These are phyloP conservation scores for Drosophila orosa DNA, from an alignment of 1,140 invertebrate genomes.

Conservation along the genomic window DNA sequence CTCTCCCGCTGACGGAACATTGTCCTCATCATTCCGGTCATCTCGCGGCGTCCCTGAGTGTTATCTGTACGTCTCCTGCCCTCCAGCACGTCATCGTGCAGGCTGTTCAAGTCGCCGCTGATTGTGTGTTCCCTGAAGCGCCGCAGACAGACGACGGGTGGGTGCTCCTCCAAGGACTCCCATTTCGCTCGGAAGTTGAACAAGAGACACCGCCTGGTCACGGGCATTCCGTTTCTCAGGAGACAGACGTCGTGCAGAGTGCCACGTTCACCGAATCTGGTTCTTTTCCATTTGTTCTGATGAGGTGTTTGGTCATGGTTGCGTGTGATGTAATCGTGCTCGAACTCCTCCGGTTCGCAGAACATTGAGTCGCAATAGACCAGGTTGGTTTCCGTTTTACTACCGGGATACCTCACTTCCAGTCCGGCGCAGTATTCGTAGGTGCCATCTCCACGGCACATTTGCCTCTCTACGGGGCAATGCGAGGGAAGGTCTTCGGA, in stretches of 20 bases:
- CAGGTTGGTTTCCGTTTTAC: not conserved
- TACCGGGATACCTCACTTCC: not conserved
- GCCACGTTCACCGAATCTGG: slow-evolving; percentile 52
- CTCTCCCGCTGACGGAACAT: slow-evolving; percentile 52
- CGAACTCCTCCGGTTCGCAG: slow-evolving; percentile 59
- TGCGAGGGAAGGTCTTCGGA: not conserved
- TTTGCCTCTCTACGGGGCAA: slow-evolving; percentile 25
- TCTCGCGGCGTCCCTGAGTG: slow-evolving; percentile 41
- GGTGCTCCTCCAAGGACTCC: slow-evolving; percentile 37
- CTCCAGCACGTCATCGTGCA: slow-evolving; percentile 66
- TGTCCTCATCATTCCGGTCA: slow-evolving; percentile 36
- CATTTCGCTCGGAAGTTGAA: slow-evolving; percentile 41
- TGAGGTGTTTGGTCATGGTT: slow-evolving; percentile 68
- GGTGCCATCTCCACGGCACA: slow-evolving; percentile 23
- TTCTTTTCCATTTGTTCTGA: slow-evolving; percentile 65
- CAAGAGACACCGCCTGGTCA: slow-evolving; percentile 57
- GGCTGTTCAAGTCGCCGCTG: slow-evolving; percentile 51
- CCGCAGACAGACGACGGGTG: slow-evolving; percentile 52
- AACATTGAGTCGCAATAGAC: slow-evolving; percentile 43
- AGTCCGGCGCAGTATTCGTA: not conserved
- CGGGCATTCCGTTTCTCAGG: slow-evolving; percentile 60
- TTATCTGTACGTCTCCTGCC: slow-evolving; percentile 40
- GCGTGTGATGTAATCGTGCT: slow-evolving; percentile 54
- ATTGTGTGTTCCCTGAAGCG: slow-evolving; percentile 56
- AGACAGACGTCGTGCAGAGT: slow-evolving; percentile 65